Evolutionary conservation across 2,888 invertebrate genomes (phyloP), one percentile per base, ranked within the genome.

Genomic region (Drosophila seclusa): DNA sequence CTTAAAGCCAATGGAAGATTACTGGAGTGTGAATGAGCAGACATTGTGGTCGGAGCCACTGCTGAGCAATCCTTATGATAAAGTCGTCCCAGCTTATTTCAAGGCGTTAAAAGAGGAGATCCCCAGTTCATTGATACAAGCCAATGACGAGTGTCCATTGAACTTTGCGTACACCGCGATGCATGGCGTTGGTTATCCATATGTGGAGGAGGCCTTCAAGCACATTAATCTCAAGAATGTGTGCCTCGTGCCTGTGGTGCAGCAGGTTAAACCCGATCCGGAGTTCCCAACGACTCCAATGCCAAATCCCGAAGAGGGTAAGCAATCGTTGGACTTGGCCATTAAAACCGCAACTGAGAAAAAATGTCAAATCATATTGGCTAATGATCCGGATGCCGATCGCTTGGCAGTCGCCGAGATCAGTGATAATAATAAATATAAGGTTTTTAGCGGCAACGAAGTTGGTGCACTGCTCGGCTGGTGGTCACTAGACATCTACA

Each of bases 321-420:
- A 95, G 89, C 95, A 96, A 80, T 96, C 97, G 29, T 91, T 98
- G 76, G 94, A 95, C 83, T 93, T 98, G 48, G 95, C 98, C 48
- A 95, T 97, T 77, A 93, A 94, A 90, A 96, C 97, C 16, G 99
- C 99, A 0, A 95, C 97, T 87, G 91, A 94, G 58, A 94, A 95
- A 76, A 94, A 94, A 0, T 95, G 96, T 53, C 94, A 94, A 0
- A 93, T 99, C 7, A 97, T 99, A 81, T 94, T 99, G 57, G 99
- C 99, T 13, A 99, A 99, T 93, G 99, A 99, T 94, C 99, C 99
- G 0, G 99, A 99, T 93, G 99, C 99, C 1, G 99, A 99, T 93
- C 95, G 99, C 66, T 94, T 99, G 79, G 99, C 99, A 0, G 96
- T 98, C 31, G 99, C 99, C 0, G 98, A 99, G 92, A 97, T 96